Evolutionary conservation across 92 coral and sea anemone species (phyloP), one percentile per base, ranked within the genome.

Genomic region (Phenganax marumi): DNA sequence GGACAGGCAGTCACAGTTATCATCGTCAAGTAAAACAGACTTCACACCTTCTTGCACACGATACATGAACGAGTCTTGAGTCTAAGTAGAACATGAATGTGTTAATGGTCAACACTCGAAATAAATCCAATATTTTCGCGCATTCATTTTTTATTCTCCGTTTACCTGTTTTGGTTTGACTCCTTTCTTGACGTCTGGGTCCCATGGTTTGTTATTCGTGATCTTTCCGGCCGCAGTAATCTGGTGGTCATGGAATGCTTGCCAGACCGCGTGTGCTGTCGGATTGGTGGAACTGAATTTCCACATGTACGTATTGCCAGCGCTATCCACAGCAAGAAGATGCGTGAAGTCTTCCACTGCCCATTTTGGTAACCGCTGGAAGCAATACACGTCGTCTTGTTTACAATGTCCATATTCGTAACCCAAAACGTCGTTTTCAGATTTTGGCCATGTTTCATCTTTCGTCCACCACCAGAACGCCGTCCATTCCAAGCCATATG

Each of bases 21-120:
- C 93, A 47, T 91, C 93, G 47, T 91, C 93, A 22, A 91, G 80
- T 0, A 91, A 83, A 14, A 91, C 81, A 8, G 93, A 91, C 73
- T 77, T 88, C 3, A 91, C 90, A 14, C 91, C 93, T 43, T 85
- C 75, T 81, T 91, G 90, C 6, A 49, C 70, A 23, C 91, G 87
- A 76, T 91, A 91, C 93, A 91, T 91, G 76, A 91, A 91, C 74
- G 93, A 86, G 66, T 91, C 91, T 64, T 88, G 93, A 54, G 16
- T 19, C 72, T 66, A 19, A 23, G 43, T 33, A 66, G 19, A 58
- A 18, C 8, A 58, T 16, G 65, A 14, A 3, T 16, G 23, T 58
- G 0, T 58, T 33, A 33, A 33, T 33, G 43, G 43, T 33, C 43
- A 33, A 33, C 43, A 33, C 43, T 33, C 43, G 0, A 33, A 33